Evolutionary conservation across 2,797 vertebrate species (phyloP), one percentile per base, ranked within the genome.

Genomic region (Neostethus bicornis): DNA sequence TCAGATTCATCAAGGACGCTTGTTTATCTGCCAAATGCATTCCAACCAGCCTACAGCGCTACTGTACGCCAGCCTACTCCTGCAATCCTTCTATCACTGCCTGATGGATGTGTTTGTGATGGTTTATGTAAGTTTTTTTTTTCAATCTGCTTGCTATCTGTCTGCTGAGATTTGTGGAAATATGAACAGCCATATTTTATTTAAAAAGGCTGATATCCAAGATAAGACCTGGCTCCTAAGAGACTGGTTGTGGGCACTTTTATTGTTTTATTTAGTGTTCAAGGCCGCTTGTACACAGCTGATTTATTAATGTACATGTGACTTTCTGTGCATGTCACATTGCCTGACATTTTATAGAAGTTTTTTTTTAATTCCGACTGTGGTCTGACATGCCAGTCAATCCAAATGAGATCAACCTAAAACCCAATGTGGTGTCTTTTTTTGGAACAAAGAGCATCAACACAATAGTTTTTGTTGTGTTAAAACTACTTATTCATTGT

Each of bases 271-370:
- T 65, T 72, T 53, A 29, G 63, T 58, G 75, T 65, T 64, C 78
- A 73, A 77, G 77, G 77, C 79, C 74, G 66, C 52, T 9, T 20
- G 72, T 62, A 58, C 62, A 46, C 41, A 2, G 14, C 62, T 77
- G 76, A 75, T 84, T 85, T 85, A 87, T 89, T 87, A 79, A 84
- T 79, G 80, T 61, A 42, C 50, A 69, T 50, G 50, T 50, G 58
- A 70, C 61, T 61, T 63, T 81, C 80, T 81, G 62, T 72, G 79
- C 55, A 73, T 73, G 38, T 77, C 67, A 66, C 62, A 51, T 60
- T 63, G 79, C 70, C 54, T 55, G 67, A 53, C 74, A 61, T 51
- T 49, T 56, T 63, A 51, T 32, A 19, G 61, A 48, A 61, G 62
- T 52, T 70, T 73, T 68, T 61, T 56, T n/a, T n/a, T n/a, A n/a